Evolutionary conservation across 2,888 invertebrate genomes (phyloP), one percentile per base, ranked within the genome.

Genomic region (Melieria crassipennis): DNA sequence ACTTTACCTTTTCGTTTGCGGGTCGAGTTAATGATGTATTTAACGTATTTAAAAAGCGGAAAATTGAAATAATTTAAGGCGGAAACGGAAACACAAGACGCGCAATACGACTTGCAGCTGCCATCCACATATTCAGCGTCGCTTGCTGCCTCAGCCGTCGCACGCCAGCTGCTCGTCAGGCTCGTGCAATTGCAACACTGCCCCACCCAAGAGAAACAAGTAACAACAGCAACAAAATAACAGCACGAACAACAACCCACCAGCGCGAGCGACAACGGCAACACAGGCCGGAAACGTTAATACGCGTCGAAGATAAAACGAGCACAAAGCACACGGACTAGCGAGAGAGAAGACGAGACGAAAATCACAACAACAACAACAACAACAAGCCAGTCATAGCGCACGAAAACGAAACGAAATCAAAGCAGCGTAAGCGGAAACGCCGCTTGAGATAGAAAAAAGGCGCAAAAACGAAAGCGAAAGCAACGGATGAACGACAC

Each of bases 11-110:
- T 30, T 30, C 30, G 30, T 30, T 30, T 30, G 30, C 30, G 30
- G 30, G 30, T 30, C 30, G 30, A 30, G 30, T 30, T 30, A 30
- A 30, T 65, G 63, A 69, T n/a, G 63, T 66, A 63, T 48, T 69
- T 71, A 60, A 56, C 43, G 58, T 63, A 60, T 61, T 69, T 65
- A 70, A 74, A 52, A 65, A 69, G 68, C 74, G 70, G 70, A 70
- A 74, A 74, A 70, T 70, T 69, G 70, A 69, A 71, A 71, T 30
- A 72, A 65, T 70, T 66, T 61, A 43, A 69, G 55, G 62, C 62
- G 65, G 61, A 70, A 70, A 52, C 46, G 10, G 6, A 58, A 58
- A 60, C 10, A n/a, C 42, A 45, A 7, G 7, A 45, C 43, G 45
- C 7, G 4, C 56, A 42, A 9, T 11, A 1, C 30, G 52, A 47